Base-by-base conservation (phyloP, 2,888 invertebrate genomes). In the Monoplex corrugatus region DNA sequence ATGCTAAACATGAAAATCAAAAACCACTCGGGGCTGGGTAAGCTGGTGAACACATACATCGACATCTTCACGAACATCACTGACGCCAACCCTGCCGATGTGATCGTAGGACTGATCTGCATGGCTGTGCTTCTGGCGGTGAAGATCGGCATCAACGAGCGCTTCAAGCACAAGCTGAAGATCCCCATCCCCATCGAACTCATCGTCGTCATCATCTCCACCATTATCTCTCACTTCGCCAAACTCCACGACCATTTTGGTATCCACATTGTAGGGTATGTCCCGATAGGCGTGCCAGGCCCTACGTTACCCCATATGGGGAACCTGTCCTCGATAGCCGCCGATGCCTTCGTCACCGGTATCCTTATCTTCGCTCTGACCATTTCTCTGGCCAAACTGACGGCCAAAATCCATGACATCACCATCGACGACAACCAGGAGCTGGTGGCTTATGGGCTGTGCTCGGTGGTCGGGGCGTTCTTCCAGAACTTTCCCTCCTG, bases 391-490 rank as follows among this genome's bases (percentile, higher is more conserved):
- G 96, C 95, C 28, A 96, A 96, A 91, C 92, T 96, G 87, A 95
- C 96, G 87, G 94, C 96, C 38, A 95, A 96, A 88, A 93, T 95
- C 89, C 94, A 96, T 90, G 94, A 95, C 91, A 96, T 96, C 90
- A 94, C 95, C 75, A 93, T 96, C 10, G 95, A 96, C 83, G 95
- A 95, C 89, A 96, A 95, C 92, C 94, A 95, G 92, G 96, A 96
- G 92, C 93, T 96, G 90, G 93, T 96, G 68, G 96, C 96, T 1
- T 95, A 96, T 89, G 96, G 96, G 0, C 90, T 96, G 91, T 95
- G n/a, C 94, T 94, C 16, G 93, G 93, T 44, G 94, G 94, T 35
- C 93, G 94, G 89, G 92, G 95, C 89, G 94, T 94, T 96, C 93
- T 95, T 96, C 89, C 93, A 94, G 57, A 88, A 88, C 83, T 88